Percentiles rank a stretch among this genome's conserved stretches.
phyloP scores from a whole-genome alignment of 1,140 invertebrate species.

The Chironomus striatipennis region DNA sequence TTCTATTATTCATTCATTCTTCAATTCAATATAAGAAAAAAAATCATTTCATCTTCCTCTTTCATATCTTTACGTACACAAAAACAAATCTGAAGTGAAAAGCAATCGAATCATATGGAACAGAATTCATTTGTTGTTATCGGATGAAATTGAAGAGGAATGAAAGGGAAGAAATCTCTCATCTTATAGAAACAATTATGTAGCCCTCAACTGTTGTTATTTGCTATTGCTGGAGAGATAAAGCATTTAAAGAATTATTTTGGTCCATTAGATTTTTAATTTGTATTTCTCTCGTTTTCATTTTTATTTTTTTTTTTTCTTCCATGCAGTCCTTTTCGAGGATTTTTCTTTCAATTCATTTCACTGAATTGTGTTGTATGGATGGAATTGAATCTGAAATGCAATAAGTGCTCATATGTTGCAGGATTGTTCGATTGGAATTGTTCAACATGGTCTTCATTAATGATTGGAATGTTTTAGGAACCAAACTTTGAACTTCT shows the following conservation, averaged over 20 bases:
- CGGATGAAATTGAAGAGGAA: neutral
- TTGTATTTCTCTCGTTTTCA: too few relatives aligned
- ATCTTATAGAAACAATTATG: neutral
- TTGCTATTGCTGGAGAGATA: neutral
- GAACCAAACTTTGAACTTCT: too few relatives aligned
- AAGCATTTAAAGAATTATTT: constrained; percentile 12
- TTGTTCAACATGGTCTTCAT: too few relatives aligned
- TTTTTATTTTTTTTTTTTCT: neutral
- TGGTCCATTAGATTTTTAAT: constrained; percentile 9
- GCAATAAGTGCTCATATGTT: too few relatives aligned
- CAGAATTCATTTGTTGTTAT: neutral
- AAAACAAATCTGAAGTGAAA: too few relatives aligned
- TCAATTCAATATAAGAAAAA: too few relatives aligned
- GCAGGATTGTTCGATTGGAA: too few relatives aligned
- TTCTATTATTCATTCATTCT: too few relatives aligned
- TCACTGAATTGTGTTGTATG: neutral
- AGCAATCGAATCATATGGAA: neutral
- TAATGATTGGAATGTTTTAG: too few relatives aligned
- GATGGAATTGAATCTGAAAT: neutral
- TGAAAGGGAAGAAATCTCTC: neutral
- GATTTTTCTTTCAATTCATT: neutral
- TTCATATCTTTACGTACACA: neutral
- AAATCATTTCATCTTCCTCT: neutral
- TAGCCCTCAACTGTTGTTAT: neutral
- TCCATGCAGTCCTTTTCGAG: too few relatives aligned